phyloP scores from a whole-genome alignment of 2,888 invertebrate genomes.

The Herminia tarsipennalis region DNA sequence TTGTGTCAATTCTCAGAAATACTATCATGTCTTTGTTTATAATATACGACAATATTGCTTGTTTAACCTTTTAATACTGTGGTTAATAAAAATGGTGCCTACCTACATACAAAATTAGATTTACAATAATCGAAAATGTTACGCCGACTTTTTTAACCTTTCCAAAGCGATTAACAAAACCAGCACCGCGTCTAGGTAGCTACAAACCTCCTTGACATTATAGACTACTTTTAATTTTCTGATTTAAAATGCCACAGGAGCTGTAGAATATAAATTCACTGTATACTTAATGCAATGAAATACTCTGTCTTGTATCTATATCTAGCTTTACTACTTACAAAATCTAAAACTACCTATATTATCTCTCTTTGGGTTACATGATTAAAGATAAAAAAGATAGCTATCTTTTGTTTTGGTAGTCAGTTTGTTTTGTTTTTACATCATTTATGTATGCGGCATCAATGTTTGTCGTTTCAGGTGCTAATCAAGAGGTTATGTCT shows the following conservation, averaged over 20 bases:
- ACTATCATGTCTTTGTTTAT: conserved; percentile 62
- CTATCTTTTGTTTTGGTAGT: no score
- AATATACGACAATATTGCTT: conserved; percentile 44
- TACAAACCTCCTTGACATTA: conserved; percentile 54
- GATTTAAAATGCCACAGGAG: conserved; percentile 42
- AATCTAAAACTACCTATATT: no score
- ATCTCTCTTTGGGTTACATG: no score
- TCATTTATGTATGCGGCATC: not conserved
- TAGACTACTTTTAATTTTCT: conserved; percentile 51
- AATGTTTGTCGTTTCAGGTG: not conserved
- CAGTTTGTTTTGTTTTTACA: no score
- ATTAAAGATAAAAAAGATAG: no score
- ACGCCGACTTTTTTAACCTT: conserved; percentile 35
- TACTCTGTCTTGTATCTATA: no score
- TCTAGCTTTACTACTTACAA: no score
- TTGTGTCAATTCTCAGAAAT: conserved; percentile 76
- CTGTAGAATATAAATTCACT: conserved; percentile 2
- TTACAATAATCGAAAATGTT: conserved; percentile 3
- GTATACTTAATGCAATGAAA: not conserved
- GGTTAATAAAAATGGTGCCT: conserved; percentile 10
- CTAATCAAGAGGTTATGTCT: conserved; percentile 21
- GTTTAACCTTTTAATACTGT: conserved; percentile 35
- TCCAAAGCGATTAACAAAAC: conserved; percentile 34
- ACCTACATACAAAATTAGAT: not conserved
- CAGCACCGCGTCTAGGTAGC: conserved; percentile 28